Conservation (phyloP, 2,888 invertebrate genomes). For the Ashinkailepas kermadecensis region DNA sequence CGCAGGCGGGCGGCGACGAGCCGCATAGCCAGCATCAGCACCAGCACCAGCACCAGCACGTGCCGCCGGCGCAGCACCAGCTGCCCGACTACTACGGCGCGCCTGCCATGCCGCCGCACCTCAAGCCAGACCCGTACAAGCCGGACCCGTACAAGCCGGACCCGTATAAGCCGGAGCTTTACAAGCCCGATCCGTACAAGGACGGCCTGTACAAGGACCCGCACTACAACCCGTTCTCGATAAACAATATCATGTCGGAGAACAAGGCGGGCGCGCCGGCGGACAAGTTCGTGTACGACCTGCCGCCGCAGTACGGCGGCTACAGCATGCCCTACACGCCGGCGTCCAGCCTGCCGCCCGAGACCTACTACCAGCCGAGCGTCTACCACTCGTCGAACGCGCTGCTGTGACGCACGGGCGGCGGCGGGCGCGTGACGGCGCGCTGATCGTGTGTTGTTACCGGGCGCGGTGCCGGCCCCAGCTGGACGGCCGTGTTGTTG, state of each 20-base stretch:
- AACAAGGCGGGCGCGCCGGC: not conserved
- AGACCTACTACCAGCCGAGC: conserved; percentile 6
- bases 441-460: not conserved
- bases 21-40: conserved; percentile 40
- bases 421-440: not conserved
- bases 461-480: not conserved
- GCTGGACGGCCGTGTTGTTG: not conserved
- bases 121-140: not conserved
- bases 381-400: conserved; percentile 5
- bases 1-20: conserved; percentile 46
- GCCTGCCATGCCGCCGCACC: conserved; percentile 33
- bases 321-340: conserved; percentile 18
- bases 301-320: conserved; percentile 15
- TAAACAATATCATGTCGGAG: conserved; percentile 19
- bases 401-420: not conserved
- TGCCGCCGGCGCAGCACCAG: conserved; percentile 31
- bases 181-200: not conserved
- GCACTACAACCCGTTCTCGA: conserved; percentile 24
- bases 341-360: conserved; percentile 16
- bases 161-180: not conserved
- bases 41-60: conserved; percentile 43
- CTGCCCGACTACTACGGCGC: conserved; percentile 24
- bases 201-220: conserved; percentile 14
- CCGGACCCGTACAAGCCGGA: not conserved
- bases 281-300: conserved; percentile 19